These are phyloP conservation scores for Acromyrmex echinatior DNA, from an alignment of 1,140 invertebrate genomes.

Conservation along the genomic window DNA sequence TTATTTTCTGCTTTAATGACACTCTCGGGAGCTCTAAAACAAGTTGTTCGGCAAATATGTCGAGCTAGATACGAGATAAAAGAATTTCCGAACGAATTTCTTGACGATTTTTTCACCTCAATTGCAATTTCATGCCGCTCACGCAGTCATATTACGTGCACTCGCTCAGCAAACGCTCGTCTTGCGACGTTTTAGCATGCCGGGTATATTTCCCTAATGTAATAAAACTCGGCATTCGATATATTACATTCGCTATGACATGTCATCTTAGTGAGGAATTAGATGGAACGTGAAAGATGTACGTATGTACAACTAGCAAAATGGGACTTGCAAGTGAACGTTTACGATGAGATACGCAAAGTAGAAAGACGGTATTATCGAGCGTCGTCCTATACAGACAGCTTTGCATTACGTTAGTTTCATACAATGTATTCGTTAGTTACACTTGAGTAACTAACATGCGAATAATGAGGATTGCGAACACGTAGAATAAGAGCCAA, in stretches of 20 bases:
- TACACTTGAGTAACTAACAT: conserved; percentile 58
- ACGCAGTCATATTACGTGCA: not conserved
- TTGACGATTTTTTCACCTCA: not conserved
- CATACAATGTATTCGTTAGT: conserved; percentile 52
- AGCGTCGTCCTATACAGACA: not conserved
- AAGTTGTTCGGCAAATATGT: not conserved
- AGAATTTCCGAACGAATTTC: not conserved
- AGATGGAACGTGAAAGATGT: not conserved
- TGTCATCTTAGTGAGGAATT: conserved; percentile 32
- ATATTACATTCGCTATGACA: conserved; percentile 19
- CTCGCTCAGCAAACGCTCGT: not conserved
- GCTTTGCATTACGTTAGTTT: conserved; percentile 42
- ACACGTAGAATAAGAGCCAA: conserved; percentile 40
- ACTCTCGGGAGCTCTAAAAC: not conserved
- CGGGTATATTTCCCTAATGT: conserved; percentile 19
- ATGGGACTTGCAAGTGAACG: not conserved
- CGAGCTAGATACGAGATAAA: not conserved
- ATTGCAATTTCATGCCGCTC: not conserved
- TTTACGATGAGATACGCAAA: conserved; percentile 14
- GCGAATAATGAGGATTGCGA: conserved; percentile 52
- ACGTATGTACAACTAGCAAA: not conserved
- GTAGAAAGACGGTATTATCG: conserved; percentile 18
- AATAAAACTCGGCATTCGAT: conserved; percentile 53
- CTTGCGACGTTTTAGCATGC: not conserved
- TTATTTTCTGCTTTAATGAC: conserved; percentile 15